Evolutionary conservation across 2,113 vertebrate genomes (phyloP).

Genomic region (Melospiza melodia): DNA sequence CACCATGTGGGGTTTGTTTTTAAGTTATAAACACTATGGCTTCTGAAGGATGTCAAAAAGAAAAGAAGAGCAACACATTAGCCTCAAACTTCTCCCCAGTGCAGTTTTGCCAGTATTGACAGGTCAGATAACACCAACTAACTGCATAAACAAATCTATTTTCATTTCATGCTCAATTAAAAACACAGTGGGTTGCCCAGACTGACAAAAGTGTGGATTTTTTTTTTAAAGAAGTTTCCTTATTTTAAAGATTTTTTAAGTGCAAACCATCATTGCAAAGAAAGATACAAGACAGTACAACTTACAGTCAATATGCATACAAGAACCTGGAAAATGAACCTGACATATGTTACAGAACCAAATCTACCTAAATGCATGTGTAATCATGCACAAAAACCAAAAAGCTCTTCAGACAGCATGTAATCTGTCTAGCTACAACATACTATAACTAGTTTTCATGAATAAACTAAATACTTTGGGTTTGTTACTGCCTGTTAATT

Average conservation of each 20-base stretch:
- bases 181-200: not conserved
- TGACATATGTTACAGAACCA: not conserved
- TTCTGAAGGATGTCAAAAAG: not conserved
- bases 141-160: slow-evolving; percentile 41
- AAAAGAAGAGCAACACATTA: not conserved
- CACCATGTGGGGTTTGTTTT: not conserved
- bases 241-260: not conserved
- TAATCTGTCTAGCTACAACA: not conserved
- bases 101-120: not conserved
- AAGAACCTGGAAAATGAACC: not conserved
- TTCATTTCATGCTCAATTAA: slow-evolving; percentile 58
- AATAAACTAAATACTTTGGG: not conserved
- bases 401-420: not conserved
- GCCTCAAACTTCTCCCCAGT: not conserved
- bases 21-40: not conserved
- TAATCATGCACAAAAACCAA: not conserved
- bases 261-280: not conserved
- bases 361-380: not conserved
- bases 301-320: not conserved
- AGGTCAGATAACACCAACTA: not conserved
- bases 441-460: not conserved
- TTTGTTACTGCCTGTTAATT: not conserved
- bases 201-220: not conserved
- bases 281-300: not conserved
- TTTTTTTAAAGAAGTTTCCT: not conserved